phyloP scores from a whole-genome alignment of 2,797 vertebrate species.

The Rhincodon typus region DNA sequence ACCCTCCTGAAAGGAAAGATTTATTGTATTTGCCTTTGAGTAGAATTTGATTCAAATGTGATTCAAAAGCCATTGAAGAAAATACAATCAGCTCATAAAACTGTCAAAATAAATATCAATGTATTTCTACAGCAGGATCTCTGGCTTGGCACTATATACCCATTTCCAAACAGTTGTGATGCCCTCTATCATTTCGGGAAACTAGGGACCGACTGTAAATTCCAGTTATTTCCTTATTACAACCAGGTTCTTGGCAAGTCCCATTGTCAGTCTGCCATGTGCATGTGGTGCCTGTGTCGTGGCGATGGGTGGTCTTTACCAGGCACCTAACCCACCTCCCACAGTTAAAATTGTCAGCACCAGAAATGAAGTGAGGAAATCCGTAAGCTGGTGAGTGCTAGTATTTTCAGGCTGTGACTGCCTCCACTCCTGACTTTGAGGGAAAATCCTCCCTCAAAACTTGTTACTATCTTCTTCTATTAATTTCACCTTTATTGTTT shows the following conservation, averaged over 20 bases:
- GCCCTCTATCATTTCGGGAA: background rate
- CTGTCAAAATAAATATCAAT: background rate
- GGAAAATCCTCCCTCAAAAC: background rate
- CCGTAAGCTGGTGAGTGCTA: too few relatives aligned
- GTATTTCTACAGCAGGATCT: background rate
- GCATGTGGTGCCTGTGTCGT: background rate
- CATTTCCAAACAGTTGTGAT: too few relatives aligned
- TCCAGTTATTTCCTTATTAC: background rate
- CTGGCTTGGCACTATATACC: too few relatives aligned
- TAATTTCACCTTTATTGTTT: background rate
- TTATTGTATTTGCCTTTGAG: background rate
- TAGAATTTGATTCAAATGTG: constrained; percentile 27
- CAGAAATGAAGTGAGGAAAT: too few relatives aligned
- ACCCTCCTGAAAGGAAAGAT: background rate
- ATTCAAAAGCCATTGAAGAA: too few relatives aligned
- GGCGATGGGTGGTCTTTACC: too few relatives aligned
- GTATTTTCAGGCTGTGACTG: too few relatives aligned
- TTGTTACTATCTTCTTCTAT: background rate
- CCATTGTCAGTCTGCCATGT: background rate
- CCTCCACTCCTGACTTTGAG: too few relatives aligned
- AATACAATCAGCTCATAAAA: too few relatives aligned
- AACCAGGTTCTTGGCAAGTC: too few relatives aligned
- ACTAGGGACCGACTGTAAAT: background rate
- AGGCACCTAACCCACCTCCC: too few relatives aligned
- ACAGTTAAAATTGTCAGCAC: too few relatives aligned